Evolutionary conservation across 2,888 invertebrate species (phyloP), one percentile per base, ranked within the genome.

Genomic region (Eristalis intricaria): DNA sequence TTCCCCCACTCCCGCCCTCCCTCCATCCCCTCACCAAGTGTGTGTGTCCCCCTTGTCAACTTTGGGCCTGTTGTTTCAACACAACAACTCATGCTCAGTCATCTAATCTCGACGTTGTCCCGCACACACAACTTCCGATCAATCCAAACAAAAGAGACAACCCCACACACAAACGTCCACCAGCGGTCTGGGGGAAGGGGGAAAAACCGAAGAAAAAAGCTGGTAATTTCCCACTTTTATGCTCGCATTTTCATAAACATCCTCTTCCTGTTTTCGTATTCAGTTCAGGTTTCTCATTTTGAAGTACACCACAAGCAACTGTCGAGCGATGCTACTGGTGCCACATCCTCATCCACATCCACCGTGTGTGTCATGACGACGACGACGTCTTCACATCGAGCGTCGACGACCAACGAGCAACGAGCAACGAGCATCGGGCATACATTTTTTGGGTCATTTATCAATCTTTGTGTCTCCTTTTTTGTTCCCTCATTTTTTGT

Each of bases 201-300:
- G 5, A 29, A 32, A 32, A 32, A 32, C 32, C 32, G 5, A 32
- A 32, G 7, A 32, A 43, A 26, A 75, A 23, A 56, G 40, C 35
- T 66, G 26, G 66, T 68, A 68, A 43, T 63, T 65, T 60, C 68
- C 11, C 80, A 80, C 74, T 80, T 81, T 81, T 69, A 81, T 75
- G 69, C 50, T 76, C 76, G 71, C 76, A 76, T 76, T 82, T 82
- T 76, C 65, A 82, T 82, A 82, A 82, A 82, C 82, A 82, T 82
- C 82, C 82, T 82, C 82, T 76, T 82, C 82, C 82, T 82, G 76
- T 82, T 82, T 82, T 82, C 60, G 76, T 82, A 82, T 82, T 82
- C 82, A 71, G 69, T 82, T 82, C 82, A 82, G 82, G 82, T 76
- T 82, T 76, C 76, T 82, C 76, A 76, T 82, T 82, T 76, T 82